These are phyloP conservation scores for Fregetta grallaria DNA, from an alignment of 2,113 vertebrate species.

Conservation along the genomic window DNA sequence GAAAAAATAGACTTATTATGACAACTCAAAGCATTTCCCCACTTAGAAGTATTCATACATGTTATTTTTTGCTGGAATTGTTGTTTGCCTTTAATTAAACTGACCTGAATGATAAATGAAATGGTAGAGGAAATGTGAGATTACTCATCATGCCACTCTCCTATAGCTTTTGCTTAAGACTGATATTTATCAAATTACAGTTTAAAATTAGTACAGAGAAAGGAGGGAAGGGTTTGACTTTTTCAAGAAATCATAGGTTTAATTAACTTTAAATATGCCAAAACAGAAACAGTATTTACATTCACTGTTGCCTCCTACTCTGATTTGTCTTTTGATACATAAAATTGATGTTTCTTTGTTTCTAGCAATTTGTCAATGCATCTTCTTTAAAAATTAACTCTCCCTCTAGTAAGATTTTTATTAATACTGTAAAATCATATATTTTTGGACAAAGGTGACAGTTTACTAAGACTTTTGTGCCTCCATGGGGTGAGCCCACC, in stretches of 20 bases:
- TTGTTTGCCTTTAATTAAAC: constrained; percentile 5
- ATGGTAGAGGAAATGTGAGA: neutral
- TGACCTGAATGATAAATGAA: neutral
- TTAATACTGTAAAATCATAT: neutral
- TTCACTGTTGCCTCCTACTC: neutral
- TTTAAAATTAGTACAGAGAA: neutral
- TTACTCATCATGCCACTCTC: neutral
- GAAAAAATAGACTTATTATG: neutral
- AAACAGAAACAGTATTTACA: neutral
- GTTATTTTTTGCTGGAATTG: neutral
- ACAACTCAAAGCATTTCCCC: neutral
- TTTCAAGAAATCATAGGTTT: neutral
- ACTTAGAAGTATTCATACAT: neutral
- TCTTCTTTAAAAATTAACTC: neutral
- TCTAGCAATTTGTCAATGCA: neutral
- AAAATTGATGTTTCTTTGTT: neutral
- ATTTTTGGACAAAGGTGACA: neutral
- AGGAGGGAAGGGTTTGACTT: neutral
- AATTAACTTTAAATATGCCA: neutral
- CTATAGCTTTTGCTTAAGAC: neutral
- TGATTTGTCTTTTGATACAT: neutral
- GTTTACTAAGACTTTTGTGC: neutral
- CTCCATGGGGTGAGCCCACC: neutral
- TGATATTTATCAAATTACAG: neutral
- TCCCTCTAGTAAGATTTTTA: neutral